Conservation (phyloP, 2,113 vertebrate genomes). For the Chionis minor region DNA sequence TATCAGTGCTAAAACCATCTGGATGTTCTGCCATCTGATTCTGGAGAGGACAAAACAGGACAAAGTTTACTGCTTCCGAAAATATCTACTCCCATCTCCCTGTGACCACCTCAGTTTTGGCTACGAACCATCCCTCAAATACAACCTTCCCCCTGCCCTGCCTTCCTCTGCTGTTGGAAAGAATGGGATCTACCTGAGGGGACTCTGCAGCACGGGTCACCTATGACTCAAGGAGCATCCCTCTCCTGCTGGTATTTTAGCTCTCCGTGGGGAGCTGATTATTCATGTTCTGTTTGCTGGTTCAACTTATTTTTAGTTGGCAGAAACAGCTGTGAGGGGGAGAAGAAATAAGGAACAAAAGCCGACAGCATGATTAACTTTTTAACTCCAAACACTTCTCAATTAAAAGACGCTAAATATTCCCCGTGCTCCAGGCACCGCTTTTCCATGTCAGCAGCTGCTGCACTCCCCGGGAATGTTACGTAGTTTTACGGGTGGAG, state of each 20-base stretch:
- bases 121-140: background rate
- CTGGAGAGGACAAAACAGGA: background rate
- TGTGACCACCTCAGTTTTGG: background rate
- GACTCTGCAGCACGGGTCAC: background rate
- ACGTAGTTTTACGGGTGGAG: fast-evolving
- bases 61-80: background rate
- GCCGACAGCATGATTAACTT: background rate
- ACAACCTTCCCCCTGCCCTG: background rate
- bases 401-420: slow-evolving; percentile 2
- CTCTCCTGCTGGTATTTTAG: background rate
- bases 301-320: slow-evolving; percentile 32
- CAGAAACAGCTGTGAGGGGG: slow-evolving; percentile 45
- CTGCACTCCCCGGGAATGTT: background rate
- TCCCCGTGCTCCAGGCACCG: background rate
- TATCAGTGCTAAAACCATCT: background rate
- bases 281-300: background rate
- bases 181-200: background rate
- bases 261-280: background rate
- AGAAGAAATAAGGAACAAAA: slow-evolving; percentile 38
- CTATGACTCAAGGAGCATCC: background rate
- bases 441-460: background rate
- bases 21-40: background rate
- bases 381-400: background rate
- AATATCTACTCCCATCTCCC: background rate
- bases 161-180: background rate